Conservation (phyloP, 2,113 vertebrate genomes). For the Vanacampus margaritifer region DNA sequence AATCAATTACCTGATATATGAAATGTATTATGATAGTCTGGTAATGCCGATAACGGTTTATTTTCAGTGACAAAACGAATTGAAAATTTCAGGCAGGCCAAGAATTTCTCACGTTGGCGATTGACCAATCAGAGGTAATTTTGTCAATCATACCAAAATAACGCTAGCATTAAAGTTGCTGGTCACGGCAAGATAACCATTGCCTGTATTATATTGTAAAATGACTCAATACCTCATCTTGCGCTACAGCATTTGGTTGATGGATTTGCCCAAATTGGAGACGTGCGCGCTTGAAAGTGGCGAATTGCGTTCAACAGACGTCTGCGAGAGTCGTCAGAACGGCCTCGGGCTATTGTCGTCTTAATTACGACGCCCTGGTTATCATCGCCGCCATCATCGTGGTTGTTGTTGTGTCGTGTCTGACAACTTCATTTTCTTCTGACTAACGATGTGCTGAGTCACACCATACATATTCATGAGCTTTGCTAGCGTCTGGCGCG, state of each 20-base stretch:
- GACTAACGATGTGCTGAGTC: background rate
- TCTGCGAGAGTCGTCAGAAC: background rate
- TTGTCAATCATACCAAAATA: too few relatives aligned
- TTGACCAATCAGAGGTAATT: too few relatives aligned
- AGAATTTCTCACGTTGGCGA: too few relatives aligned
- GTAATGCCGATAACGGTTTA: too few relatives aligned
- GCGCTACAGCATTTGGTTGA: background rate
- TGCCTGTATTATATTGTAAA: background rate
- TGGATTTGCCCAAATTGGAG: background rate
- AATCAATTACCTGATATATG: too few relatives aligned
- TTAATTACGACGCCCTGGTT: background rate
- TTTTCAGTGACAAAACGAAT: too few relatives aligned
- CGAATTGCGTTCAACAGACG: background rate
- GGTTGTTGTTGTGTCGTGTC: slow-evolving; percentile 3
- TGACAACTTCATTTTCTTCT: slow-evolving; percentile 6
- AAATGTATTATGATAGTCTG: too few relatives aligned
- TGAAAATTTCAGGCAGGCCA: too few relatives aligned
- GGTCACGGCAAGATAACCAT: too few relatives aligned
- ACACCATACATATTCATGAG: background rate
- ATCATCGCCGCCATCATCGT: background rate
- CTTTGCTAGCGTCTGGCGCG: slow-evolving; percentile 1
- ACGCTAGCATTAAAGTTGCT: too few relatives aligned
- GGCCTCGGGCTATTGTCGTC: background rate
- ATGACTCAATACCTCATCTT: background rate
- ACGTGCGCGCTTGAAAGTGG: background rate